Evolutionary conservation across 2,888 invertebrate species (phyloP).

Genomic region (Linnaemya vulpina): DNA sequence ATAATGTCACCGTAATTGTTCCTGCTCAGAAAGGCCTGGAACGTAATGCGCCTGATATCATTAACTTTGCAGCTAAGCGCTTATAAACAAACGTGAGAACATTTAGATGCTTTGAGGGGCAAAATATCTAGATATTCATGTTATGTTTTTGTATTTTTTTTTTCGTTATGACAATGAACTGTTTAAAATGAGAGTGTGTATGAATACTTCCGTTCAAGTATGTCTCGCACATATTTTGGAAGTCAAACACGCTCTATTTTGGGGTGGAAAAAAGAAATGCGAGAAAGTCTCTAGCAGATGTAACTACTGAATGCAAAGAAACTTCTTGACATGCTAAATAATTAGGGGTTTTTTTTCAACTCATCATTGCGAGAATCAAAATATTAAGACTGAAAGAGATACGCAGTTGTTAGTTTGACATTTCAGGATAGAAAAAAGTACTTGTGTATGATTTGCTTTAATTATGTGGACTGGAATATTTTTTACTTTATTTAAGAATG

Average conservation of each 20-base stretch:
- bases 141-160: background rate
- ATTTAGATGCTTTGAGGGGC: constrained; percentile 22
- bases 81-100: background rate
- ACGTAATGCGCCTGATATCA: no score
- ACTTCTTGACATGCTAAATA: constrained; percentile 64
- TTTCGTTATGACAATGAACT: constrained; percentile 37
- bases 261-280: constrained; percentile 28
- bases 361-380: background rate
- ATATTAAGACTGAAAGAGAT: background rate
- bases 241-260: constrained; percentile 42
- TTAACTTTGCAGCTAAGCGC: no score
- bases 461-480: no score
- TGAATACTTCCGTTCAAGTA: constrained; percentile 14
- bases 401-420: background rate
- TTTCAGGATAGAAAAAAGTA: background rate
- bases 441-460: no score
- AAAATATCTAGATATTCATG: constrained; percentile 6
- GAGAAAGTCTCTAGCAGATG: constrained; percentile 1
- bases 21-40: no score
- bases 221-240: constrained; percentile 31
- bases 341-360: constrained; percentile 46
- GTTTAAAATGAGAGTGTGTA: constrained; percentile 8
- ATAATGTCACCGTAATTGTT: no score
- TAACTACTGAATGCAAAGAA: constrained; percentile 2
- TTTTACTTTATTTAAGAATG: no score